These are phyloP conservation scores for Pungitius pungitius DNA, from an alignment of 2,113 vertebrate species.

Conservation along the genomic window DNA sequence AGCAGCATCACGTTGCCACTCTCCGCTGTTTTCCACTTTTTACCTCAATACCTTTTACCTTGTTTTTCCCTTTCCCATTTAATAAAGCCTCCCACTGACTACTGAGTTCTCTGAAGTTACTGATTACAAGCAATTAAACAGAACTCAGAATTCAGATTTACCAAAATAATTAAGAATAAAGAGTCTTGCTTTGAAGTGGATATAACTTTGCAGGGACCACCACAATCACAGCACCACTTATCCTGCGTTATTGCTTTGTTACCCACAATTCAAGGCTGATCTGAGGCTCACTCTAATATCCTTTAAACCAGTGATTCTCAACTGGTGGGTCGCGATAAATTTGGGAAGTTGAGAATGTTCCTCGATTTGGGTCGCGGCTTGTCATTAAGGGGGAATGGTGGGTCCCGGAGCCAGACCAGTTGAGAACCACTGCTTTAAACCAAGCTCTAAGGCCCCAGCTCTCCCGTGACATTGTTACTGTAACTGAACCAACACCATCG, in stretches of 20 bases:
- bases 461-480: background rate
- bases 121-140: slow-evolving; percentile 5
- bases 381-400: no score
- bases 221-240: slow-evolving; percentile 7
- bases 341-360: no score
- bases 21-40: background rate
- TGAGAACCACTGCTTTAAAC: no score
- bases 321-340: no score
- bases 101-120: background rate
- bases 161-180: background rate
- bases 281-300: background rate
- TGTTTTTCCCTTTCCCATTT: background rate
- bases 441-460: no score
- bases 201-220: slow-evolving; percentile 10
- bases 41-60: no score
- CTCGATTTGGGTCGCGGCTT: no score
- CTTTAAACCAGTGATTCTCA: no score
- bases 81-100: background rate
- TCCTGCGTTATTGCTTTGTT: slow-evolving; percentile 11
- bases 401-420: no score
- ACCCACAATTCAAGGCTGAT: slow-evolving; percentile 20
- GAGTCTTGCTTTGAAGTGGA: slow-evolving; percentile 20
- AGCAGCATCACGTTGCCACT: background rate
- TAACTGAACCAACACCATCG: slow-evolving; percentile 11
- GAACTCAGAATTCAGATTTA: background rate